A percentile compares a stretch with the other conserved stretches of the same genome.
These are phyloP conservation scores for Diarsia dahlii DNA, from an alignment of 2,888 invertebrate genomes.

Conservation along the genomic window DNA sequence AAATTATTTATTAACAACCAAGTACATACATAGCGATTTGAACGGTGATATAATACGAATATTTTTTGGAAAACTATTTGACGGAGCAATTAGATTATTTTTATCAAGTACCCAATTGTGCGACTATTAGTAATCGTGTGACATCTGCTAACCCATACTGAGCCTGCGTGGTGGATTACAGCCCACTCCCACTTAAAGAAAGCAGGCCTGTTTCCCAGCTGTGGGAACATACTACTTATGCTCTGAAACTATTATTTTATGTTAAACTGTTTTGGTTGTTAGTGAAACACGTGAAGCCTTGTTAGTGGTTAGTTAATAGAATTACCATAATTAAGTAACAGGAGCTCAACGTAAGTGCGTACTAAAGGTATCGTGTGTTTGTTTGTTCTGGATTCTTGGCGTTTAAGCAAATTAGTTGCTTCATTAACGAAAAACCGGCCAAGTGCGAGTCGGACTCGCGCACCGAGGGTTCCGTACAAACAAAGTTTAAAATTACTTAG, in stretches of 20 bases:
- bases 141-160: background rate
- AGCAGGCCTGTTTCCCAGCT: background rate
- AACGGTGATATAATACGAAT: no score
- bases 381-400: constrained; percentile 6
- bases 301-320: constrained; percentile 33
- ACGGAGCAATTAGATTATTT: no score
- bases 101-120: no score
- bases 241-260: background rate
- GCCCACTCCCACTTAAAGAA: background rate
- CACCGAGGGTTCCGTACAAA: no score
- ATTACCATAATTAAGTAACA: constrained; percentile 44
- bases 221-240: background rate
- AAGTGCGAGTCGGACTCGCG: no score
- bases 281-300: constrained; percentile 25
- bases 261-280: background rate
- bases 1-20: no score
- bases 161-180: background rate
- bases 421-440: background rate
- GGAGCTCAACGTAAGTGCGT: constrained; percentile 17
- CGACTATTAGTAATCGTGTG: background rate
- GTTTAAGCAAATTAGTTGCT: background rate
- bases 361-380: constrained; percentile 23
- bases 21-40: no score
- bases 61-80: no score
- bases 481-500: no score